Base-by-base conservation (phyloP, 1,140 invertebrate species). In the Bilobella aurantiaca region DNA sequence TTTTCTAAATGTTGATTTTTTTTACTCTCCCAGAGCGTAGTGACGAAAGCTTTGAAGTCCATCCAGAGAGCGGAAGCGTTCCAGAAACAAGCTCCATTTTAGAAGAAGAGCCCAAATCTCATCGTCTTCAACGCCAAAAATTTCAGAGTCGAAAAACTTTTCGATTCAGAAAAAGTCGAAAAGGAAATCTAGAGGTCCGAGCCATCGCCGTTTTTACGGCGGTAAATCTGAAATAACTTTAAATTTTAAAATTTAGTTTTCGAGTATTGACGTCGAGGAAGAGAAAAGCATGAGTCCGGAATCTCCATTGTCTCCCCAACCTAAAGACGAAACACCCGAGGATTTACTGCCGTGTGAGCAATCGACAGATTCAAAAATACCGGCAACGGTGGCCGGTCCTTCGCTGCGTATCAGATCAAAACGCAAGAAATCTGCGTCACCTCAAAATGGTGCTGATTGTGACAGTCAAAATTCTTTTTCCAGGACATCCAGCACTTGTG, bases 61-160 rank as follows among this genome's bases (percentile, higher is more conserved):
- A 61, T 14, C 53, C 68, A 0, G 68, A 70, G 42, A 23, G n/a
- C 8, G 23, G 29, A 3, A 49, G 58, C 28, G 31, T 28, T n/a
- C 12, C 29, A n/a, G 62, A 65, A 28, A 31, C 23, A 16, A 34
- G 23, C 18, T 27, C 18, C 12, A 31, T 3, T 37, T 27, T 30
- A 42, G 68, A 67, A 30, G 71, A 73, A 5, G 71, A 73, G 46
- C 77, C 78, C 1, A 82, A 84, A 67, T 85, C 85, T 70, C 89
- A 90, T 68, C 82, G 91, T 23, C 83, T 96, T 56, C 93, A 96
- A 76, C 82, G 93, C 28, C 88, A 92, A 62, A 94, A 93, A 80
- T 92, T 90, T 23, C 91, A 93, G 76, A 95, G 91, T 75, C 84
- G 93, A 68, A 94, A 91, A 79, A 96, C 93, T 0, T 96, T 96